Percentiles rank a stretch among this genome's conserved stretches.
phyloP scores from a whole-genome alignment of 2,113 vertebrate species.

The Budorcas taxicolor region DNA sequence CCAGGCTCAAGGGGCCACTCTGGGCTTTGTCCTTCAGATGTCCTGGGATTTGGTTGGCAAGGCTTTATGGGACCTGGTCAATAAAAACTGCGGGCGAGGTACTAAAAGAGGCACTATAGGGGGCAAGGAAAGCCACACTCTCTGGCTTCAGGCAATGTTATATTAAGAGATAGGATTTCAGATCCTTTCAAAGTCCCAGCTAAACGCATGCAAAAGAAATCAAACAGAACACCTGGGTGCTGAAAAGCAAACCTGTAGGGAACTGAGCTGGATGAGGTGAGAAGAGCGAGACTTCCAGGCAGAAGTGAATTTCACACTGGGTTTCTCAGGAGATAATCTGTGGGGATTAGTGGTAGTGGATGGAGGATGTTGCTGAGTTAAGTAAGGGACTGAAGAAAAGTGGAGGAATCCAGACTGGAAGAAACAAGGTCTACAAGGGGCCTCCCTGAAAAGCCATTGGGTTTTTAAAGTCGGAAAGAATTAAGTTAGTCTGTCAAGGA shows the following conservation, averaged over 20 bases:
- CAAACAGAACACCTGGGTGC: background rate
- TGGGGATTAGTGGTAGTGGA: background rate
- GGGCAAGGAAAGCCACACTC: background rate
- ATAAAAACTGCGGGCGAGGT: background rate
- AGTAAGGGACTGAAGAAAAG: background rate
- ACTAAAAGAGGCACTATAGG: background rate
- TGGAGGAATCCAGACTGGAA: background rate
- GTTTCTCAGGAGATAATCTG: background rate
- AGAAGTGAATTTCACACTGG: background rate
- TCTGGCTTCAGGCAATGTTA: background rate
- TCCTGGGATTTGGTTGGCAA: background rate
- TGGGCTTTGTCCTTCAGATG: background rate
- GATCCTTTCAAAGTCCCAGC: background rate
- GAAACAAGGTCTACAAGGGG: background rate
- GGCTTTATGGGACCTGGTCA: background rate
- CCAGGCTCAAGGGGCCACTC: background rate
- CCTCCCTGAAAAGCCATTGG: background rate
- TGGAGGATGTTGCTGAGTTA: background rate
- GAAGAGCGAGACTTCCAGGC: background rate
- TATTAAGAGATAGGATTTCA: constrained; percentile 7
- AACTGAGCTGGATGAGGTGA: background rate
- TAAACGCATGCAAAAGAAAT: constrained; percentile 24
- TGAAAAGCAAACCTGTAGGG: background rate
- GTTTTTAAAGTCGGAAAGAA: background rate
- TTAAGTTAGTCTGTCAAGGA: background rate